phyloP scores from a whole-genome alignment of 1,140 invertebrate genomes.

The Nasonia vitripennis region DNA sequence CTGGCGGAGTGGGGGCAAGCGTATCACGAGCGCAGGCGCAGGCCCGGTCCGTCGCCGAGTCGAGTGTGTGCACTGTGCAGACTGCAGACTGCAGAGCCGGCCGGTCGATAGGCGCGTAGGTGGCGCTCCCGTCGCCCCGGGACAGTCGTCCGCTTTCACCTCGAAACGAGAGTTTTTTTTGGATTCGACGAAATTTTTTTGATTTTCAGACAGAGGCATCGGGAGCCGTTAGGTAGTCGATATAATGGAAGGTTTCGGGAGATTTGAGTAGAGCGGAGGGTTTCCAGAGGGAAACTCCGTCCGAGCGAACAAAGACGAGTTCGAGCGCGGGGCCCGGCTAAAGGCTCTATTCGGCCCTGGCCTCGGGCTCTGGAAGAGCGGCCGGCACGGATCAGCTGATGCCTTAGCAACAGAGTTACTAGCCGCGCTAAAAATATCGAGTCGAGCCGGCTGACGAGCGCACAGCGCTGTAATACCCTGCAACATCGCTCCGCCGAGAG shows the following conservation, averaged over 20 bases:
- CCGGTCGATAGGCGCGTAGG: slow-evolving; percentile 13
- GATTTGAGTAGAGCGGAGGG: neutral
- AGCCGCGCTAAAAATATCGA: slow-evolving; percentile 70
- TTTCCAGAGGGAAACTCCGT: neutral
- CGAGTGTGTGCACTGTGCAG: too few species aligned
- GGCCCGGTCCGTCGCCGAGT: neutral
- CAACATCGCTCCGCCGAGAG: slow-evolving; percentile 22
- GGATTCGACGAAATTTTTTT: neutral
- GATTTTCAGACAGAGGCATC: neutral
- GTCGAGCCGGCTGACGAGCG: slow-evolving; percentile 48
- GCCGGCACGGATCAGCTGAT: slow-evolving; percentile 72
- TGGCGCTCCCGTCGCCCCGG: neutral
- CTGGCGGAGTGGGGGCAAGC: neutral
- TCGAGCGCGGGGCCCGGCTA: neutral
- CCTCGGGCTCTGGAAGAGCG: slow-evolving; percentile 16
- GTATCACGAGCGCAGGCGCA: neutral
- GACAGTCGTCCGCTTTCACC: neutral
- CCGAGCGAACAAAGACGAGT: slow-evolving; percentile 20
- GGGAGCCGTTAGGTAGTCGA: neutral
- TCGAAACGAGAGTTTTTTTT: neutral
- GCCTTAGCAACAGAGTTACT: slow-evolving; percentile 73
- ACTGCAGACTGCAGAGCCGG: slow-evolving; percentile 24
- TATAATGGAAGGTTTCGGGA: neutral
- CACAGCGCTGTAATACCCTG: slow-evolving; percentile 35
- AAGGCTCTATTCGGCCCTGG: neutral